A percentile compares a stretch with the other conserved stretches of the same genome.
These are phyloP conservation scores for Platygyra sinensis DNA, from an alignment of 64 coral and sea anemone genomes.

Conservation along the genomic window DNA sequence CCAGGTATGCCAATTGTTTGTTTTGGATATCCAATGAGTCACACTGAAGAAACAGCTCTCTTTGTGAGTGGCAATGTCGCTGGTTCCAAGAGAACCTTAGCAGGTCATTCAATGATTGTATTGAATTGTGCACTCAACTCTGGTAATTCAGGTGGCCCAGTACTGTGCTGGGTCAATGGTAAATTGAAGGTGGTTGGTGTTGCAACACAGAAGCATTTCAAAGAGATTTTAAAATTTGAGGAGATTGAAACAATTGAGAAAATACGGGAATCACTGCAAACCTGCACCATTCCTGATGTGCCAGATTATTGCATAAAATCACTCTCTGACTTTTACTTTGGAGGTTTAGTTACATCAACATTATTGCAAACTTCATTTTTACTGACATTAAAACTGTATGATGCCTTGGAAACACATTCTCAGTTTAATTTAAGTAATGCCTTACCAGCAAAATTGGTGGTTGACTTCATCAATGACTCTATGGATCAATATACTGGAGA, in stretches of 20 bases:
- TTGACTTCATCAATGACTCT: background rate
- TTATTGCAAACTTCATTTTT: too few relatives aligned
- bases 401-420: background rate
- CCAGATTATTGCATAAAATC: too few relatives aligned
- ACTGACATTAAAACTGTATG: background rate
- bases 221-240: background rate
- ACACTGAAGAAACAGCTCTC: background rate
- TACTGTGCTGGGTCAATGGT: background rate
- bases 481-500: too few relatives aligned
- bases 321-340: too few relatives aligned
- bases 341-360: too few relatives aligned
- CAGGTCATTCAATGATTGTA: background rate
- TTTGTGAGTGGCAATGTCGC: background rate
- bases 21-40: background rate
- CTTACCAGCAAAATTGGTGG: background rate
- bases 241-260: background rate
- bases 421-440: background rate
- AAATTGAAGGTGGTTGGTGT: background rate
- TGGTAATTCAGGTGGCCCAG: slow-evolving; percentile 9
- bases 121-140: background rate
- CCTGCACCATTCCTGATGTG: background rate
- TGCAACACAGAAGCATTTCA: background rate
- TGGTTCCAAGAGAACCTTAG: background rate
- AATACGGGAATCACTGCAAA: background rate
- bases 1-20: background rate